A percentile compares a stretch with the other conserved stretches of the same genome.
phyloP scores from a whole-genome alignment of 1,140 invertebrate species.

The Limonius californicus region DNA sequence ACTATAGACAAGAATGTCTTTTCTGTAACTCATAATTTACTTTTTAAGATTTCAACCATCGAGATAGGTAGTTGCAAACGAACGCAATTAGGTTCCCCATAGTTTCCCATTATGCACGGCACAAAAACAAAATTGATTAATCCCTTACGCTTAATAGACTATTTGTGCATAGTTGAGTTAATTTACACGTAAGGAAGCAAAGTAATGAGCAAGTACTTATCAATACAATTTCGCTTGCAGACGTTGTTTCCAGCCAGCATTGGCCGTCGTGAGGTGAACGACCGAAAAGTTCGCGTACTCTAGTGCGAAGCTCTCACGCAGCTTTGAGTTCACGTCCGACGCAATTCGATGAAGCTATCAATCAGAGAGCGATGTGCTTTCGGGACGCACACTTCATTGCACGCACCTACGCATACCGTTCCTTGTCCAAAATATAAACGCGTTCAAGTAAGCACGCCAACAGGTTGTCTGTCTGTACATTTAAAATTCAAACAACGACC shows the following conservation, averaged over 20 bases:
- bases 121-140: too few relatives aligned
- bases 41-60: too few relatives aligned
- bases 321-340: constrained; percentile 5
- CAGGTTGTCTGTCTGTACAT: constrained; percentile 1
- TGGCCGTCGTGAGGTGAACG: background rate
- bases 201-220: background rate
- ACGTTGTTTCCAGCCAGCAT: background rate
- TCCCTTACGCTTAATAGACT: too few relatives aligned
- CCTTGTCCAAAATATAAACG: background rate
- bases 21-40: too few relatives aligned
- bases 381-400: background rate
- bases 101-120: too few relatives aligned
- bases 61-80: too few relatives aligned
- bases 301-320: constrained; percentile 5
- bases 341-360: constrained; percentile 8
- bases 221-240: background rate
- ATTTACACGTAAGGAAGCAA: too few relatives aligned
- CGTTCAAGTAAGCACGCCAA: background rate
- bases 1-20: too few relatives aligned
- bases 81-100: too few relatives aligned
- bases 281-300: constrained; percentile 3
- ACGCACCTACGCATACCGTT: background rate
- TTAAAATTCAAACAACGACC: background rate
- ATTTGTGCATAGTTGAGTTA: too few relatives aligned
- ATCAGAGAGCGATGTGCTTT: constrained; percentile 2